These are phyloP conservation scores for Onychomys leucogaster DNA, from an alignment of 2,797 vertebrate genomes.

Conservation along the genomic window DNA sequence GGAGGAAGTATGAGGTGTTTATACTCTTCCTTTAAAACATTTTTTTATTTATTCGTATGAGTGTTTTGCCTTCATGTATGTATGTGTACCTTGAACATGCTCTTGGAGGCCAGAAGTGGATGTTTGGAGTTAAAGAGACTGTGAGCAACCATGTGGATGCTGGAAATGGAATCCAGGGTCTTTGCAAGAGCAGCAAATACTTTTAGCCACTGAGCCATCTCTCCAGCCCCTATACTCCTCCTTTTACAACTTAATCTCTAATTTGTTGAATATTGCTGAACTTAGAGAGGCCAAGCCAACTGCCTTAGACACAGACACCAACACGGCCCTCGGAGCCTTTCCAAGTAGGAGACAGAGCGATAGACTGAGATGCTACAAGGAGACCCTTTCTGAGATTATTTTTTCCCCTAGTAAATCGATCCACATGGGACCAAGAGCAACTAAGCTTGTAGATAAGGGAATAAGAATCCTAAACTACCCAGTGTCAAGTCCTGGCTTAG, in stretches of 20 bases:
- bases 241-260: not conserved
- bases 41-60: not conserved
- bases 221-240: not conserved
- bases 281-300: constrained; percentile 17
- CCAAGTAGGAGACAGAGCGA: not conserved
- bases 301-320: not conserved
- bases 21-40: not conserved
- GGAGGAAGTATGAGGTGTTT: not conserved
- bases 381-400: not conserved
- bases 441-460: not conserved
- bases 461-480: not conserved
- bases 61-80: not conserved
- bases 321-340: not conserved
- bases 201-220: not conserved
- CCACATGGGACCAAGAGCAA: not conserved
- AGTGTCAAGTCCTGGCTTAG: constrained; percentile 4
- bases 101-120: not conserved
- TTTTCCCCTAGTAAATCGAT: not conserved
- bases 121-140: not conserved
- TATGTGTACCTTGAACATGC: not conserved
- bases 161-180: not conserved
- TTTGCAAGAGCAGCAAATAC: not conserved
- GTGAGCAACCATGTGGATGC: not conserved
- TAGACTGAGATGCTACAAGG: not conserved
- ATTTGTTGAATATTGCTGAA: not conserved